A percentile compares a stretch with the other conserved stretches of the same genome.
phyloP scores from a whole-genome alignment of 2,888 invertebrate species.

The Drosophila bunnanda region DNA sequence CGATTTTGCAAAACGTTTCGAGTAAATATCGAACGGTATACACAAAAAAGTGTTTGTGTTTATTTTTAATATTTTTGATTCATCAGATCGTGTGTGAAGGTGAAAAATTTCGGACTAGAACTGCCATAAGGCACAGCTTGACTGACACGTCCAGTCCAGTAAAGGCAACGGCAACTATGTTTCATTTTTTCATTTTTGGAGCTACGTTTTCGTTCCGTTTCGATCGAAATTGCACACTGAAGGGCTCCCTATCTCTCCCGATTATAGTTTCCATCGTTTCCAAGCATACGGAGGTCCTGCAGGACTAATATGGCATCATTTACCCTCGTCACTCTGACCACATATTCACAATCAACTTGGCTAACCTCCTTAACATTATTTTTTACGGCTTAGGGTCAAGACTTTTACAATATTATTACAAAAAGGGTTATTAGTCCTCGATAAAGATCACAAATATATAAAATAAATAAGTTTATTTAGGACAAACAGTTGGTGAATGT shows the following conservation, averaged over 20 bases:
- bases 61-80: conserved; percentile 44
- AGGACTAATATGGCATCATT: conserved; percentile 25
- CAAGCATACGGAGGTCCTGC: not conserved
- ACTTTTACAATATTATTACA: not conserved
- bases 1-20: conserved; percentile 57
- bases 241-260: not conserved
- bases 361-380: not conserved
- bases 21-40: conserved; percentile 41
- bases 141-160: not conserved
- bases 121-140: conserved; percentile 26
- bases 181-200: not conserved
- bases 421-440: not conserved
- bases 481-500: not conserved
- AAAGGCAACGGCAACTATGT: conserved; percentile 29
- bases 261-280: conserved; percentile 26
- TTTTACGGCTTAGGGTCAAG: not conserved
- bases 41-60: conserved; percentile 52
- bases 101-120: conserved; percentile 61
- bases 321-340: not conserved
- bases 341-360: conserved; percentile 31
- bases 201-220: not conserved
- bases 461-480: not conserved
- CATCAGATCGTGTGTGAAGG: conserved; percentile 60
- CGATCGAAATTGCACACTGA: not conserved
- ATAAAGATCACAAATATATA: not conserved